phyloP scores from a whole-genome alignment of 2,113 vertebrate species.

The Serilophus lunatus region DNA sequence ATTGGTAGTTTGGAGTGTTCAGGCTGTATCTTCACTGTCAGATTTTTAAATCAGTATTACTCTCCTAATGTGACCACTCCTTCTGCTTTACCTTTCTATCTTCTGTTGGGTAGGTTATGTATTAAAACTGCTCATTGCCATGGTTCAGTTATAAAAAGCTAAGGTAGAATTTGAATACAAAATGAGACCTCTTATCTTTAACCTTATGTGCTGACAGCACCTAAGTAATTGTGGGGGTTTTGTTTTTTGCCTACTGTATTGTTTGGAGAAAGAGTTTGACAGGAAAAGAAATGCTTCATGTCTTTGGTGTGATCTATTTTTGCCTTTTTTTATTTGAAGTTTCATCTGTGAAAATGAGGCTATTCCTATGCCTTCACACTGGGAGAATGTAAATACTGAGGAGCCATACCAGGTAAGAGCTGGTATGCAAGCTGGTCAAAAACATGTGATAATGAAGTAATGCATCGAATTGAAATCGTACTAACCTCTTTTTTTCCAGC shows the following conservation, averaged over 20 bases:
- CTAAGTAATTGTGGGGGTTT: neutral
- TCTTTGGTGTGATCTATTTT: neutral
- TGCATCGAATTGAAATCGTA: neutral
- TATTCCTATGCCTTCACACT: constrained; percentile 89
- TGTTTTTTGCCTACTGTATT: neutral
- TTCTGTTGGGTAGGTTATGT: neutral
- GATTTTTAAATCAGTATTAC: neutral
- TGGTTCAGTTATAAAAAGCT: neutral
- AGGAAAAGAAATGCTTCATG: neutral
- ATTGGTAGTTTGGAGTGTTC: neutral
- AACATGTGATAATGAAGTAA: neutral
- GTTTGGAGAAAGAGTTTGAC: neutral
- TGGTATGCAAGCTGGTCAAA: neutral
- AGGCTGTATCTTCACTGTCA: neutral
- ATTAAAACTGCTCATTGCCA: neutral
- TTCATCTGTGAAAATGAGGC: constrained; percentile 94
- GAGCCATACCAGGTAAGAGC: constrained; percentile 88
- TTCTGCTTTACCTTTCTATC: neutral
- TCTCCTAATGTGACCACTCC: neutral
- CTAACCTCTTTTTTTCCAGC: constrained; percentile 70
- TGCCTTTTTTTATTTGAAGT: constrained; percentile 68
- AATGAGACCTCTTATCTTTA: neutral
- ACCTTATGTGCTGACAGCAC: neutral
- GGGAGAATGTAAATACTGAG: constrained; percentile 92
- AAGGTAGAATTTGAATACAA: neutral